Percentiles rank a stretch among this genome's conserved stretches.
Evolutionary conservation across 2,797 vertebrate genomes (phyloP).

Genomic region (Fistularia tabacaria): DNA sequence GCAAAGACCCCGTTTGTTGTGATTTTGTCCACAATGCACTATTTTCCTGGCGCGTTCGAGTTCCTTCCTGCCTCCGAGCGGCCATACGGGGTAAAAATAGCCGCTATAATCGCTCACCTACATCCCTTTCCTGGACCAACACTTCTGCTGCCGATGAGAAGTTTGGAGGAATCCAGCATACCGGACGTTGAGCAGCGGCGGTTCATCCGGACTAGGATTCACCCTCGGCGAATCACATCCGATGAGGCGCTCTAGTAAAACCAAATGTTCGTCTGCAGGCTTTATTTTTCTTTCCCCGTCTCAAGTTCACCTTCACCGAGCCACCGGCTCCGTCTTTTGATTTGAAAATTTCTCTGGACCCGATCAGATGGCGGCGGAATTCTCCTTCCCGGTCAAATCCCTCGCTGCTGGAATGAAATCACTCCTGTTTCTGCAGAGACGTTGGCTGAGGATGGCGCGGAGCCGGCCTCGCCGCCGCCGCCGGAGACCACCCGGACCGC

Average conservation of each 20-base stretch:
- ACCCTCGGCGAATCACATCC: conserved; percentile 68
- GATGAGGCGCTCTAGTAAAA: conserved; percentile 63
- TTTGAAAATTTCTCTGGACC: conserved; percentile 12
- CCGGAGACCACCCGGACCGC: conserved; percentile 31
- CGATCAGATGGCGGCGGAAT: conserved; percentile 11
- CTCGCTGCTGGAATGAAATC: conserved; percentile 33
- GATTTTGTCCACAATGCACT: conserved; percentile 51
- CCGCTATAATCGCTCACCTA: conserved; percentile 48
- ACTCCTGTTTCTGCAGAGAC: conserved; percentile 56
- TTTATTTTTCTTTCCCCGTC: conserved; percentile 54
- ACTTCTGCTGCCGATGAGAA: conserved; percentile 14
- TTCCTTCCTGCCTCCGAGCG: conserved; percentile 66
- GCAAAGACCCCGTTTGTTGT: conserved; percentile 45
- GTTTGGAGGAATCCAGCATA: conserved; percentile 22
- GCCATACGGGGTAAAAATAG: conserved; percentile 58
- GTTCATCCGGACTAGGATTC: conserved; percentile 68
- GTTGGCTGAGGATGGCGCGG: conserved; percentile 62
- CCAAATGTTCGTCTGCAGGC: conserved; percentile 67
- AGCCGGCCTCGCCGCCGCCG: conserved; percentile 32
- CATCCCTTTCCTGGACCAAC: conserved; percentile 65
- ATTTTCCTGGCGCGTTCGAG: conserved; percentile 45
- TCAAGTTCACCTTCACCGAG: conserved; percentile 38
- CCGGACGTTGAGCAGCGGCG: conserved; percentile 46
- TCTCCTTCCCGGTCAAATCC: conserved; percentile 46
- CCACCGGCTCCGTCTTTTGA: conserved; percentile 19